phyloP scores from a whole-genome alignment of 2,113 vertebrate species.

The Pan troglodytes region NHGRI_mPanTro3-v2.1_pri NC_072410.2:83944501-83945000 shows the following conservation, averaged over 20 bases:
- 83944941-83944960: not conserved
- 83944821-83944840: not conserved
- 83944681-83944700: not conserved
- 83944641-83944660: not conserved
- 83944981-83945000: not conserved
- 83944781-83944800: not conserved
- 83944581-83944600: not conserved
- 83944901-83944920: not conserved
- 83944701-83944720: not conserved
- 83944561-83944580: not conserved
- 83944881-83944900: not conserved
- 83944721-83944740: not conserved
- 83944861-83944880: not conserved
- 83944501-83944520: not conserved
- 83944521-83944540: not conserved
- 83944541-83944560: not conserved
- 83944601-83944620: not conserved
- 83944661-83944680: not conserved
- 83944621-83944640: not conserved
- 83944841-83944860: not conserved
- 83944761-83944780: not conserved
- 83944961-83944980: not conserved
- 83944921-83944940: not conserved
- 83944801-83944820: not conserved
- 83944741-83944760: not conserved